phyloP scores from a whole-genome alignment of 2,797 vertebrate genomes.

The Sebastes cheni region DNA sequence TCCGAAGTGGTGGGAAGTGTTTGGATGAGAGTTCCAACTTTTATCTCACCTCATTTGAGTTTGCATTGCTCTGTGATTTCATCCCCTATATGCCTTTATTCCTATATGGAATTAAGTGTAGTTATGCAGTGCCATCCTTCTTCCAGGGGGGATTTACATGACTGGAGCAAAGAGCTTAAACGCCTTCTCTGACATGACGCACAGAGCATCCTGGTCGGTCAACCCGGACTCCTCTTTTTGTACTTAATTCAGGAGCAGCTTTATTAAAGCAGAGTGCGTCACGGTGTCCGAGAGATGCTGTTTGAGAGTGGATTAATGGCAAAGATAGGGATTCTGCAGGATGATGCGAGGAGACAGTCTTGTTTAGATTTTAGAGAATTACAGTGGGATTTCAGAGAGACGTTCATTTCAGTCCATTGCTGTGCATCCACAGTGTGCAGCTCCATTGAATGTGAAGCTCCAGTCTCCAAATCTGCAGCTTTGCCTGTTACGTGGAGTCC shows the following conservation, averaged over 20 bases:
- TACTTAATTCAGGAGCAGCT: background rate
- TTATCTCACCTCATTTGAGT: background rate
- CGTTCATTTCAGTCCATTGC: background rate
- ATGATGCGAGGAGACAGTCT: background rate
- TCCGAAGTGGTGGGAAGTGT: background rate
- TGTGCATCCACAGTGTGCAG: background rate
- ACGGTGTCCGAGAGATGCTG: slow-evolving; percentile 5
- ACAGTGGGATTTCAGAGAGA: background rate
- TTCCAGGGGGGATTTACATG: background rate
- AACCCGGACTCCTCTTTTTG: background rate
- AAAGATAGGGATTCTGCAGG: background rate
- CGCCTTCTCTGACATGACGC: background rate
- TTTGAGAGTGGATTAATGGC: background rate
- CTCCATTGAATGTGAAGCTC: background rate
- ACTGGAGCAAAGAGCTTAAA: background rate
- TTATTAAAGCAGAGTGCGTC: slow-evolving; percentile 45
- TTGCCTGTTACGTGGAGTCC: background rate
- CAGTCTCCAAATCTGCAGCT: background rate
- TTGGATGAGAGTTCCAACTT: slow-evolving; percentile 32
- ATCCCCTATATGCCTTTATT: background rate
- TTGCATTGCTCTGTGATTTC: background rate
- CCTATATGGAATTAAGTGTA: background rate
- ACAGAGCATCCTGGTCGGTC: background rate
- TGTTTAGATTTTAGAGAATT: background rate
- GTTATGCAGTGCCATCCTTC: background rate